Evolutionary conservation across 2,113 vertebrate species (phyloP), one percentile per base, ranked within the genome.

Genomic region (Bothrops jararaca): DNA sequence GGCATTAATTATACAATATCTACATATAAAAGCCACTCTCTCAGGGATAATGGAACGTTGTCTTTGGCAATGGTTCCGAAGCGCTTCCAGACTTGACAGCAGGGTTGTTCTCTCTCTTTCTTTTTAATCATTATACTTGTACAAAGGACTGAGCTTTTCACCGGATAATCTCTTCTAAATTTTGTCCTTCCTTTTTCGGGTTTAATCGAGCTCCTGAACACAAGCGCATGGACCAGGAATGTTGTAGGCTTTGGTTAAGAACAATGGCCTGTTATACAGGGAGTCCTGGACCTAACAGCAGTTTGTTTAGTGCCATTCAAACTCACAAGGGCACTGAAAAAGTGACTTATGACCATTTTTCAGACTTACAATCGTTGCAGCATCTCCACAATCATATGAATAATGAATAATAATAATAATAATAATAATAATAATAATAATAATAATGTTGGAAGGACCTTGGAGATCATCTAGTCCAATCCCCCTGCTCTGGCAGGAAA

Each of bases 161-260:
- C 12, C 85, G 42, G 8, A 42, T 11, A 1, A 8, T 45, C 8
- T 23, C 39, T 53, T 48, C 26, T 23, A 5, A 0, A 45, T 89
- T 91, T 89, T 54, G 0, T 24, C 0, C 85, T 95, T 94, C 93
- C 60, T 74, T 34, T 20, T 93, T 54, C 95, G 22, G 92, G 93
- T 89, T 94, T 86, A 53, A 91, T 95, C 91, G 80, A 94, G 92
- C 92, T 95, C 90, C 94, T 89, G 92, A 88, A 90, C 80, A 94
- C 94, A 91, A 29, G 64, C 91, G 64, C n/a, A 29, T 48, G 58
- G 90, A 90, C 89, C 88, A 13, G 92, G 93, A 92, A 93, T 95
- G 91, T 92, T 89, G 89, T 57, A 8, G 54, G 91, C 93, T 89
- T 89, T 89, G 93, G 93, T 94, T 95, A 94, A 93, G 94, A 94